Evolutionary conservation across 2,797 vertebrate genomes (phyloP), one percentile per base, ranked within the genome.

Genomic region (Rhinophrynus dorsalis): DNA sequence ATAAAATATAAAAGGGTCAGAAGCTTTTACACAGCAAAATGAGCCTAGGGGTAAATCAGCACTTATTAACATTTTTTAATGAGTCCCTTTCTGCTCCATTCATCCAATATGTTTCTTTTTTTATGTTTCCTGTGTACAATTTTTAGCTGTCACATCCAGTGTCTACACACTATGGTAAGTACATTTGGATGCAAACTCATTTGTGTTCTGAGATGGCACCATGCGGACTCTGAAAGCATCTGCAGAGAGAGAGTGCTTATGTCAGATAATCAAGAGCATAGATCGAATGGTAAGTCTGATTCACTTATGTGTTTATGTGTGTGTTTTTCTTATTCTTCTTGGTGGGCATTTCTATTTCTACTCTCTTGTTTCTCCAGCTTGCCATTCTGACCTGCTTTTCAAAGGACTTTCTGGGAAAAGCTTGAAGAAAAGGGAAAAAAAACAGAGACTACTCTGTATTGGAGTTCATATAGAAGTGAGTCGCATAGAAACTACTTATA

Each of bases 191-290:
- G 77, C 77, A 77, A 29, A 60, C 75, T 75, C 30, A 1, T 69
- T 80, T 79, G 70, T 80, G 77, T 68, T 82, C 67, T 67, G 77
- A 76, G 68, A 70, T 27, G 70, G 80, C 77, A 78, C 76, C 80
- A 82, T 76, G 68, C 71, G 78, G 81, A 45, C 76, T 75, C 72
- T 78, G 66, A 83, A 78, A 76, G 79, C 70, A 50, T 75, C 75
- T 76, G 65, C 60, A 65, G 78, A 67, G 78, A 67, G 79, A 74
- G 77, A 81, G 76, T 60, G 78, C 68, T 80, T 78, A 80, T 7
- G 71, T 67, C 75, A 79, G 76, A 80, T 83, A 82, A 81, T 74
- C 62, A 77, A 78, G 17, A 79, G 73, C 78, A 79, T 77, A 62
- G 62, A 37, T 62, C 64, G 76, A 82, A 81, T 81, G 77, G 50